Conservation (phyloP, 2,888 invertebrate genomes). For the Plebejus anna region DNA sequence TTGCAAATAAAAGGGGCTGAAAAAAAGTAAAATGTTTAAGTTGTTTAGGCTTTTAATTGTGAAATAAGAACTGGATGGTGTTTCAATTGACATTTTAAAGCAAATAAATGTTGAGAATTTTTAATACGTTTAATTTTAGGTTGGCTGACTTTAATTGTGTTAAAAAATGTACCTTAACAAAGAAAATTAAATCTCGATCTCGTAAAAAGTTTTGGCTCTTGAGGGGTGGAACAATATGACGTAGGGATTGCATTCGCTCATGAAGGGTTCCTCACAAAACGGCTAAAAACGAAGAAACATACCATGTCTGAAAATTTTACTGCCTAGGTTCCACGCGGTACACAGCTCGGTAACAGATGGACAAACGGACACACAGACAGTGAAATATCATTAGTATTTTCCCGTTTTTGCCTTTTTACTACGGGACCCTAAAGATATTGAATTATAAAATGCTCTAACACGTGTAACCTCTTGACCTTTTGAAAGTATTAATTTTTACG, state of each 20-base stretch:
- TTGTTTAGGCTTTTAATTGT: not conserved
- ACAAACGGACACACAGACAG: no score
- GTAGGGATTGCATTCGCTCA: no score
- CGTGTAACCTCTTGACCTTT: not conserved
- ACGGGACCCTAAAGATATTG: no score
- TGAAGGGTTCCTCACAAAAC: no score
- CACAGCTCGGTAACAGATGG: no score
- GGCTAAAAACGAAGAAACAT: no score
- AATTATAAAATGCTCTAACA: not conserved
- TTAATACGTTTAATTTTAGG: not conserved
- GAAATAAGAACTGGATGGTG: not conserved
- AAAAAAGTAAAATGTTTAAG: not conserved
- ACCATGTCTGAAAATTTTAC: no score
- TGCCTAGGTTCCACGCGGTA: no score
- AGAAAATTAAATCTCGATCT: not conserved
- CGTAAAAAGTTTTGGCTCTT: not conserved
- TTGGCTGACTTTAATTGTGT: not conserved
- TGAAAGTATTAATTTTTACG: not conserved
- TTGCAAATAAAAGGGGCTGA: slow-evolving; percentile 21
- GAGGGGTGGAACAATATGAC: no score
- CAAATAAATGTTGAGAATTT: not conserved
- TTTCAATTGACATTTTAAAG: not conserved
- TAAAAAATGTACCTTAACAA: no score
- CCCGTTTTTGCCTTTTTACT: no score
- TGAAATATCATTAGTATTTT: no score